Evolutionary conservation across 2,888 invertebrate genomes (phyloP).

Genomic region (Apeira syringaria): DNA sequence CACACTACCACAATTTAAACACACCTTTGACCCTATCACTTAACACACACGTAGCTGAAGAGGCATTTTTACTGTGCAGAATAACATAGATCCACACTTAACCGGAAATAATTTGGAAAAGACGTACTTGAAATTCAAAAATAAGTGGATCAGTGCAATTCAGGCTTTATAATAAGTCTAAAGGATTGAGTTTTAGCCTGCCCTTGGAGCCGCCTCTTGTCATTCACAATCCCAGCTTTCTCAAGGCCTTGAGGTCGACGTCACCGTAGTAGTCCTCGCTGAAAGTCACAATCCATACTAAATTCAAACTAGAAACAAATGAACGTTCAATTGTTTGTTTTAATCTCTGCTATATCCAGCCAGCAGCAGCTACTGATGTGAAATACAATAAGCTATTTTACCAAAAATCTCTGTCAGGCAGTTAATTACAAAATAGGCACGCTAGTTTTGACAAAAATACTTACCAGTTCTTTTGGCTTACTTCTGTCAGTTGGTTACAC

Average conservation of each 20-base stretch:
- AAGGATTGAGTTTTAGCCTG: constrained; percentile 74
- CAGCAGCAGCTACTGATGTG: too few relatives aligned
- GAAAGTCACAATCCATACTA: constrained; percentile 43
- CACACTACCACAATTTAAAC: constrained; percentile 42
- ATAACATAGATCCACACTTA: background rate
- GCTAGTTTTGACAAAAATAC: constrained; percentile 6
- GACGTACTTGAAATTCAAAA: background rate
- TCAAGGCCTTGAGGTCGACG: constrained; percentile 93
- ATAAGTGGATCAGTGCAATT: background rate
- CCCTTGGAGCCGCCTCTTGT: constrained; percentile 75
- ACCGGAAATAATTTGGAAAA: background rate
- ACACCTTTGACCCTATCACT: constrained; percentile 22
- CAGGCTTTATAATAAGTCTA: constrained; percentile 54
- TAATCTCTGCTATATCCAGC: background rate
- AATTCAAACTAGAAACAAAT: background rate
- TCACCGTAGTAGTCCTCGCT: constrained; percentile 97
- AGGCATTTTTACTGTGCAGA: constrained; percentile 5
- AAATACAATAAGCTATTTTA: too few relatives aligned
- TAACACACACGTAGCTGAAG: constrained; percentile 19
- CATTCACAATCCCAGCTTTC: constrained; percentile 90
- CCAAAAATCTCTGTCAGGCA: too few relatives aligned
- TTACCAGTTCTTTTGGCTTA: constrained; percentile 15
- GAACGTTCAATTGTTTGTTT: background rate
- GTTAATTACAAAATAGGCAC: too few relatives aligned
- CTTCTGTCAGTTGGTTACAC: background rate